A percentile compares a stretch with the other conserved stretches of the same genome.
Evolutionary conservation across 2,888 invertebrate genomes (phyloP).

Genomic region (Mythimna impura): DNA sequence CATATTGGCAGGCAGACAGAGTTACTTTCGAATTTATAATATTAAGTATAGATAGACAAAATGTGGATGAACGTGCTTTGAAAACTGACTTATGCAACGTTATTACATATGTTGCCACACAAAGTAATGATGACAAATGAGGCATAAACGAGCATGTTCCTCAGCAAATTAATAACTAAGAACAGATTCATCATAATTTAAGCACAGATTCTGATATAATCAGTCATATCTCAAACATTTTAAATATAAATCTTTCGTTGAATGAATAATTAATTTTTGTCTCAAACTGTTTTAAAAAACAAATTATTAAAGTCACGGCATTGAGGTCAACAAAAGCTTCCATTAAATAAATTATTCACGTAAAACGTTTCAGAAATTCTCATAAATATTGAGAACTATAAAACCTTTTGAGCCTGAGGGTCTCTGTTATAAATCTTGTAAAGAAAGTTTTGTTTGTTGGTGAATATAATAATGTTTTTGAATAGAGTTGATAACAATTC

Average conservation of each 20-base stretch:
- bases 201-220: slow-evolving; percentile 4
- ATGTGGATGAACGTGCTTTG: not conserved
- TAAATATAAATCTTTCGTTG: slow-evolving; percentile 8
- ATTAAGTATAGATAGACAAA: too few species aligned
- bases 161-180: not conserved
- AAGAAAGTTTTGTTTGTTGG: slow-evolving; percentile 22
- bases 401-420: slow-evolving; percentile 35
- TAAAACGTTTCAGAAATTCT: slow-evolving; percentile 60
- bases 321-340: slow-evolving; percentile 61
- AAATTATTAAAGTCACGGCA: slow-evolving; percentile 48
- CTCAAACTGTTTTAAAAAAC: slow-evolving; percentile 56
- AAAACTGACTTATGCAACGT: too few species aligned
- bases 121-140: slow-evolving; percentile 24
- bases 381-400: slow-evolving; percentile 74
- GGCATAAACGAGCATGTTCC: not conserved
- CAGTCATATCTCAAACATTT: slow-evolving; percentile 3
- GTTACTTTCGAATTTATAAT: too few species aligned
- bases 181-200: slow-evolving; percentile 28
- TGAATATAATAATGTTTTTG: not conserved
- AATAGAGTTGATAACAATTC: slow-evolving; percentile 7
- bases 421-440: slow-evolving; percentile 14
- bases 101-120: not conserved
- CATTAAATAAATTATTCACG: slow-evolving; percentile 73
- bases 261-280: slow-evolving; percentile 34
- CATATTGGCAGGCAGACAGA: too few species aligned